Conservation (phyloP, 2,888 invertebrate species). For the Pyrochroa serraticornis region DNA sequence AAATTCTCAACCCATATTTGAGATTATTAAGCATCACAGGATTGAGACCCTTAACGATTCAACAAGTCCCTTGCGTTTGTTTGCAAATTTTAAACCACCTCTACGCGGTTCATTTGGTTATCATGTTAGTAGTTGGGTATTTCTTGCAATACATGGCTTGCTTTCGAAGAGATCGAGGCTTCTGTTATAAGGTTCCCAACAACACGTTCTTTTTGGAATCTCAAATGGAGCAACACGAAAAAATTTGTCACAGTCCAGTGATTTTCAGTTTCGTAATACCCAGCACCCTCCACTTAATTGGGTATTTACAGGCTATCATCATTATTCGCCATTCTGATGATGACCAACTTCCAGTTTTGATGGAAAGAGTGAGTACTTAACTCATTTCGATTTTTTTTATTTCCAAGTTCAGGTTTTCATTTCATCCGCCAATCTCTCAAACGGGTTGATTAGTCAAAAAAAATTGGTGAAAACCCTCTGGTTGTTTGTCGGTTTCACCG, state of each 20-base stretch:
- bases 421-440: constrained; percentile 71
- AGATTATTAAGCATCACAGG: constrained; percentile 77
- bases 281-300: constrained; percentile 72
- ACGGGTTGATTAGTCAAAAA: constrained; percentile 70
- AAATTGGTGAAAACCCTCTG: constrained; percentile 73
- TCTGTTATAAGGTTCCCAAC: constrained; percentile 62
- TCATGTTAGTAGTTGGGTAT: constrained; percentile 74
- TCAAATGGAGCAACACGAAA: constrained; percentile 56
- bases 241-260: constrained; percentile 73
- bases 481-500: constrained; percentile 72
- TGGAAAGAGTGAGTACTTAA: constrained; percentile 71
- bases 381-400: constrained; percentile 29
- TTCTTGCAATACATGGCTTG: constrained; percentile 80
- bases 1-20: constrained; percentile 80
- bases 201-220: constrained; percentile 18
- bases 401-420: constrained; percentile 67
- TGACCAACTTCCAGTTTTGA: constrained; percentile 81
- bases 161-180: constrained; percentile 75
- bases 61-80: constrained; percentile 65
- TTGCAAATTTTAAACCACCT: constrained; percentile 68
- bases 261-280: constrained; percentile 77
- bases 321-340: constrained; percentile 79
- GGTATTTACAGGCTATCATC: constrained; percentile 75
- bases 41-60: constrained; percentile 71
- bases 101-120: constrained; percentile 71